Percentiles rank a stretch among this genome's conserved stretches.
Evolutionary conservation across 2,888 invertebrate species (phyloP).

Genomic region (Poecilus cupreus): DNA sequence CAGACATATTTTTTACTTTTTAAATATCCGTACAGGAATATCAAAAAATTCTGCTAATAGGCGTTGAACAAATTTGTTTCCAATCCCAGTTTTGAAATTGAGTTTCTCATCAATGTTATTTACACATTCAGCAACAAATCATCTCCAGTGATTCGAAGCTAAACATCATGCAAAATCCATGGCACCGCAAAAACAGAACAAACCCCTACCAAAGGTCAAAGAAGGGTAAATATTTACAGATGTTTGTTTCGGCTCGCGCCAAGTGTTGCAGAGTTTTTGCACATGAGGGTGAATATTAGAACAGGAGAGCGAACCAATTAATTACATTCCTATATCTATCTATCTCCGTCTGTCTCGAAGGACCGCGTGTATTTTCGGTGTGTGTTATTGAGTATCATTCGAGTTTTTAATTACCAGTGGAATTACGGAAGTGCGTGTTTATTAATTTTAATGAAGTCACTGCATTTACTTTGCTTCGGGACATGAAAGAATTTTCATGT

Average conservation of each 20-base stretch:
- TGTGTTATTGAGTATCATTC: background rate
- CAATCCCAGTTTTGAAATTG: background rate
- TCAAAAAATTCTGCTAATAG: no score
- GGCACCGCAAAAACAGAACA: background rate
- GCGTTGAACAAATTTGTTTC: background rate
- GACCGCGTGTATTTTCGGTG: background rate
- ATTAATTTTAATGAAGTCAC: constrained; percentile 19
- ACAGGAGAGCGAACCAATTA: background rate
- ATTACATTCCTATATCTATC: background rate
- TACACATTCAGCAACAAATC: constrained; percentile 22
- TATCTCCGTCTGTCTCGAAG: background rate
- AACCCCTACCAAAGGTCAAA: background rate
- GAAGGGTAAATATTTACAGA: constrained; percentile 19
- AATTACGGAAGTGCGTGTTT: background rate
- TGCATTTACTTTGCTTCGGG: background rate
- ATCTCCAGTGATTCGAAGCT: background rate
- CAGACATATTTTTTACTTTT: no score
- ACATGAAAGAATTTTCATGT: background rate
- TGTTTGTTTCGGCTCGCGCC: background rate
- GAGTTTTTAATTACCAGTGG: constrained; percentile 7
- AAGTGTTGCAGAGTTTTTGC: constrained; percentile 14
- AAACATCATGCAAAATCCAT: constrained; percentile 10
- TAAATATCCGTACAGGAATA: no score
- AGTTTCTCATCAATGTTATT: constrained; percentile 15
- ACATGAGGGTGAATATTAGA: constrained; percentile 29